phyloP scores from a whole-genome alignment of 2,888 invertebrate genomes.

The Tachina grossa region DNA sequence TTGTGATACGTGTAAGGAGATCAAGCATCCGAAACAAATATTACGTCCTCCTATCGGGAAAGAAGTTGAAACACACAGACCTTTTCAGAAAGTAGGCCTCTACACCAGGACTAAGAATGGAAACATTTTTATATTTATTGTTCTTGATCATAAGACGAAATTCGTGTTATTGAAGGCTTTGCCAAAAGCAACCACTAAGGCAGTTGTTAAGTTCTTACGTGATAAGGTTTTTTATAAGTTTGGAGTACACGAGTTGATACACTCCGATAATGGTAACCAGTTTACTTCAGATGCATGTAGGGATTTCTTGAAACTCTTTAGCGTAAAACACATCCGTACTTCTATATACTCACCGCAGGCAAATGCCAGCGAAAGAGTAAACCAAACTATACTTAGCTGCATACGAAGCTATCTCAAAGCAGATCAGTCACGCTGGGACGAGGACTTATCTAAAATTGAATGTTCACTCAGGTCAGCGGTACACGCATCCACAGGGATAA shows the following conservation, averaged over 20 bases:
- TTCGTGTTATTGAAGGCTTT: conserved; percentile 16
- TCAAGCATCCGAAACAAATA: conserved; percentile 5
- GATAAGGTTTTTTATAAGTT: not conserved
- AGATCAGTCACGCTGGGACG: too few relatives aligned
- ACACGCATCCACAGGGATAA: too few relatives aligned
- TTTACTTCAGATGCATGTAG: not conserved
- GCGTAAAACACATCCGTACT: too few relatives aligned
- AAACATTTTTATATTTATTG: conserved; percentile 3
- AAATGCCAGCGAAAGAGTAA: too few relatives aligned
- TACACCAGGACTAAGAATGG: not conserved
- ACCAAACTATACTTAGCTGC: too few relatives aligned
- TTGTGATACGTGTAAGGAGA: not conserved
- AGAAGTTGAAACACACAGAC: conserved; percentile 14
- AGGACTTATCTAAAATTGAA: too few relatives aligned
- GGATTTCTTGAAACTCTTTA: not conserved
- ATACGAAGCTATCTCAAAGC: too few relatives aligned
- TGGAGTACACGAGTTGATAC: not conserved
- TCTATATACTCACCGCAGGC: too few relatives aligned
- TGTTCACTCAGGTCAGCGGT: too few relatives aligned
- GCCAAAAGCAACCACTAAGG: not conserved
- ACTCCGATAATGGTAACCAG: conserved; percentile 24
- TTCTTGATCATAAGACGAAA: conserved; percentile 31
- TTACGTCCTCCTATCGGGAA: conserved; percentile 13
- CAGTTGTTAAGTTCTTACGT: too few relatives aligned
- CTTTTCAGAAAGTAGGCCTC: conserved; percentile 1